These are phyloP conservation scores for Trichonephila clavipes DNA, from an alignment of 1,140 invertebrate genomes.

Conservation along the genomic window DNA sequence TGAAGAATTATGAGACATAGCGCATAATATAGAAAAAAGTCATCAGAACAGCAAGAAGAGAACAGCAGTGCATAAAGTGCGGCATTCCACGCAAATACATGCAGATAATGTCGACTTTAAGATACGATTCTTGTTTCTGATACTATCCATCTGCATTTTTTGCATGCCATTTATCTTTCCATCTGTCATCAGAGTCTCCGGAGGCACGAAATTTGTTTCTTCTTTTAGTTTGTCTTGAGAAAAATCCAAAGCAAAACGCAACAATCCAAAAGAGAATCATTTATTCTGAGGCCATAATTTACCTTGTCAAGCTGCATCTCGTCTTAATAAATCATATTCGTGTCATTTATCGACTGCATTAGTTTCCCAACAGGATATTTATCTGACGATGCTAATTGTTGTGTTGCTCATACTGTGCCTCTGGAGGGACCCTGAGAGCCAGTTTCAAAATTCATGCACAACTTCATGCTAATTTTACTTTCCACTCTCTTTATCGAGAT, in stretches of 20 bases:
- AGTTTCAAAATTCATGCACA: too few species aligned
- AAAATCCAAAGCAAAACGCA: background rate
- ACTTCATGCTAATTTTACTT: too few species aligned
- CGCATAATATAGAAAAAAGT: too few species aligned
- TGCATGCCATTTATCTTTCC: slow-evolving; percentile 38
- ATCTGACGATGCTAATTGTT: slow-evolving; percentile 60
- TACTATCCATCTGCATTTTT: slow-evolving; percentile 45
- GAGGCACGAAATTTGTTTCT: background rate
- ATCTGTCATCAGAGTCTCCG: slow-evolving; percentile 41
- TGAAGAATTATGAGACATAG: too few species aligned
- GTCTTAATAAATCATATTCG: slow-evolving; percentile 68
- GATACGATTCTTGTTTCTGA: slow-evolving; percentile 47
- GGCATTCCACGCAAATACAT: background rate
- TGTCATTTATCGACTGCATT: slow-evolving; percentile 68
- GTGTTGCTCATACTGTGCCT: background rate
- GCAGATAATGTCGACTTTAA: background rate
- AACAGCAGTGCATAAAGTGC: background rate
- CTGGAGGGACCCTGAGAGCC: background rate
- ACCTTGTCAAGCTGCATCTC: slow-evolving; percentile 56
- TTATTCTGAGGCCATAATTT: slow-evolving; percentile 73
- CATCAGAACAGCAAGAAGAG: too few species aligned
- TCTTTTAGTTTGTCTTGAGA: slow-evolving; percentile 15
- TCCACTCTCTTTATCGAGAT: too few species aligned
- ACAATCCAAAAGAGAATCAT: slow-evolving; percentile 20
- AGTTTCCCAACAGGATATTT: slow-evolving; percentile 23